phyloP scores from a whole-genome alignment of 2,113 vertebrate genomes.

The Prunella himalayana region DNA sequence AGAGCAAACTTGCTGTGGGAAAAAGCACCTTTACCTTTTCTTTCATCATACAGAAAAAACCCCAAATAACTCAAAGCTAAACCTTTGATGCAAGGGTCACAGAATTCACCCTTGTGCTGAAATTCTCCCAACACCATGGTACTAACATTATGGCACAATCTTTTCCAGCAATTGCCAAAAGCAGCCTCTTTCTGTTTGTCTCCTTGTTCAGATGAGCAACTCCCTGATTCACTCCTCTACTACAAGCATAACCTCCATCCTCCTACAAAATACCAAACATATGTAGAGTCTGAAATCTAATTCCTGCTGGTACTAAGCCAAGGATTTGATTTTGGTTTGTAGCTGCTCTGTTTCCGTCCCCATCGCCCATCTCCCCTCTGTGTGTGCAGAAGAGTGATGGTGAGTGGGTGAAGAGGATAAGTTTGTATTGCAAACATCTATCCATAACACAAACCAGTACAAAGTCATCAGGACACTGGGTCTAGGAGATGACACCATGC shows the following conservation, averaged over 20 bases:
- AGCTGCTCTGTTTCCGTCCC: neutral
- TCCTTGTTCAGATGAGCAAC: neutral
- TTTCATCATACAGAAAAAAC: neutral
- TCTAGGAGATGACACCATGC: neutral
- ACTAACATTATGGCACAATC: neutral
- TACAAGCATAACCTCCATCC: rapidly evolving
- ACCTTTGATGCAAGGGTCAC: neutral
- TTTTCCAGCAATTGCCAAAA: neutral
- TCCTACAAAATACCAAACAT: neutral
- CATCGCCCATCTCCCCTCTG: neutral
- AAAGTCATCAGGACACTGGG: neutral
- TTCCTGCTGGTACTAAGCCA: neutral
- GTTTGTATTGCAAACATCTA: neutral
- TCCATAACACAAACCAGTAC: neutral
- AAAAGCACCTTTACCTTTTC: neutral
- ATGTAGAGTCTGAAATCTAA: neutral
- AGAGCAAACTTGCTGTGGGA: too few species aligned
- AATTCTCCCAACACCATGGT: neutral
- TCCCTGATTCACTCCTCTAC: neutral
- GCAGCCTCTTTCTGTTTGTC: neutral
- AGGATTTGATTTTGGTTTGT: neutral
- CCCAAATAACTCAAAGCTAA: neutral
- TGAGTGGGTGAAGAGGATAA: rapidly evolving
- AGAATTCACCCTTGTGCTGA: neutral
- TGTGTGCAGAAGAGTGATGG: neutral